These are phyloP conservation scores for Drosophila burlai DNA, from an alignment of 1,140 invertebrate species.

Conservation along the genomic window DNA sequence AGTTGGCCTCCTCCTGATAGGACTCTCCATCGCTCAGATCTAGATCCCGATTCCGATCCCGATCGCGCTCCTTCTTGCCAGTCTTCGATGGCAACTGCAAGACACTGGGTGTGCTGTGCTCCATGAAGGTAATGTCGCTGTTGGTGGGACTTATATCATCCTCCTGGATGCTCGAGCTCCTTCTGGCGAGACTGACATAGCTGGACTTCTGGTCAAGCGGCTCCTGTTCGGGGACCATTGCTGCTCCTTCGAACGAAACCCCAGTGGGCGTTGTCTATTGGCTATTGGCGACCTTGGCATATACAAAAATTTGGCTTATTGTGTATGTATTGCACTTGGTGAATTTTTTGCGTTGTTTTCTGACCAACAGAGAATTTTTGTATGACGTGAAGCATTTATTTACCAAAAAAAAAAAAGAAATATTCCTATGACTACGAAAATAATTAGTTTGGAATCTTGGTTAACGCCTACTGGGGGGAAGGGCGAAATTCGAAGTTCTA, in stretches of 20 bases:
- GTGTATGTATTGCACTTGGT: slow-evolving; percentile 23
- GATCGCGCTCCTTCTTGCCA: background rate
- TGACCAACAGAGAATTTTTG: slow-evolving; percentile 80
- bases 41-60: background rate
- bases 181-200: slow-evolving; percentile 29
- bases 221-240: slow-evolving; percentile 49
- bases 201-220: slow-evolving; percentile 25
- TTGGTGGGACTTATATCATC: slow-evolving; percentile 9
- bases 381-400: slow-evolving; percentile 45
- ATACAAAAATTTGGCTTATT: slow-evolving; percentile 65
- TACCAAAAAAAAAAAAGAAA: slow-evolving; percentile 47
- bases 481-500: background rate
- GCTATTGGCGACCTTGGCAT: slow-evolving; percentile 27
- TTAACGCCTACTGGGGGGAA: slow-evolving; percentile 22
- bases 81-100: background rate
- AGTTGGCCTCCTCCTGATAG: slow-evolving; percentile 14
- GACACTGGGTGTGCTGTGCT: slow-evolving; percentile 8
- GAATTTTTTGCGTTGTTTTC: slow-evolving; percentile 52
- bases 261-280: slow-evolving; percentile 7
- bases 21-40: slow-evolving; percentile 5
- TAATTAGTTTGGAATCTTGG: slow-evolving; percentile 19
- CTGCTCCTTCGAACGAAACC: slow-evolving; percentile 5
- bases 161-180: background rate
- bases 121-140: slow-evolving; percentile 3
- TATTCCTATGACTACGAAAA: slow-evolving; percentile 50